Conservation (phyloP, 2,888 invertebrate species). For the Hermaeophaga mercurialis region DNA sequence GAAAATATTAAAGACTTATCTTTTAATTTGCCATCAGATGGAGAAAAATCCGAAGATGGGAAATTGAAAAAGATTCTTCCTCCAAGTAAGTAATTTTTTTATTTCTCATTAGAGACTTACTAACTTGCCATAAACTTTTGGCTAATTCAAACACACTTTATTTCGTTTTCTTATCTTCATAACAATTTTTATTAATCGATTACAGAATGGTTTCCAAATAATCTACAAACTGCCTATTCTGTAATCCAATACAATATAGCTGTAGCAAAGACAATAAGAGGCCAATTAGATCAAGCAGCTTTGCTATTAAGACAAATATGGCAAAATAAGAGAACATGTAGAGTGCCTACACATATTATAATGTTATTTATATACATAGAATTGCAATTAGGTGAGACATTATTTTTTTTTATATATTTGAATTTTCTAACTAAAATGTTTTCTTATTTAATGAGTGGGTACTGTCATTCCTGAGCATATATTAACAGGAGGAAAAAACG, state of each 20-base stretch:
- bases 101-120: neutral
- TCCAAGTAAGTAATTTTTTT: constrained; percentile 49
- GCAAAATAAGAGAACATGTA: constrained; percentile 59
- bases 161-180: no score
- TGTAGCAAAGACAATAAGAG: constrained; percentile 74
- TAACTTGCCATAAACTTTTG: no score
- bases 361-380: constrained; percentile 70
- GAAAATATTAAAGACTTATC: constrained; percentile 68
- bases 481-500: no score
- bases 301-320: constrained; percentile 59
- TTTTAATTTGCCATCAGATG: constrained; percentile 57
- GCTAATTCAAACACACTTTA: no score
- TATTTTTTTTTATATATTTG: no score
- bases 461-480: no score
- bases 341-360: constrained; percentile 67
- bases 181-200: neutral
- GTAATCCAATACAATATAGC: constrained; percentile 80
- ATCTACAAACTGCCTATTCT: constrained; percentile 69
- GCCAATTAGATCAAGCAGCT: constrained; percentile 70
- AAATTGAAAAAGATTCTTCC: constrained; percentile 52
- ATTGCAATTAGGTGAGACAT: constrained; percentile 63
- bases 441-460: no score
- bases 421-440: no score
- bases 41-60: constrained; percentile 58
- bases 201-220: constrained; percentile 68